These are phyloP conservation scores for Craniophora ligustri DNA, from an alignment of 2,888 invertebrate genomes.

Conservation along the genomic window DNA sequence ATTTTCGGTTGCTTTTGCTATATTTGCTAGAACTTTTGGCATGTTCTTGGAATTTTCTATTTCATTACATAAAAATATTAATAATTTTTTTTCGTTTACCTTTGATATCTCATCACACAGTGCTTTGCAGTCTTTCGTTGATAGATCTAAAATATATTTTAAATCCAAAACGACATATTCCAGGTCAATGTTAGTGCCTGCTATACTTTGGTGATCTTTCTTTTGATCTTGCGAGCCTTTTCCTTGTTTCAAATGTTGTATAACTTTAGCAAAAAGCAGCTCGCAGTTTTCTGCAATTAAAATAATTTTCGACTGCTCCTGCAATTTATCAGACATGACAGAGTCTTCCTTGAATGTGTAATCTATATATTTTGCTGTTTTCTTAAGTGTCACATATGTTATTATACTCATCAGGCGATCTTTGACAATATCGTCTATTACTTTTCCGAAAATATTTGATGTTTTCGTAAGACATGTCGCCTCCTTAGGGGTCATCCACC, in stretches of 20 bases:
- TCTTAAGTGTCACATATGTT: slow-evolving; percentile 3
- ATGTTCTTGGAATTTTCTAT: neutral
- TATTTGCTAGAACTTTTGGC: slow-evolving; percentile 1
- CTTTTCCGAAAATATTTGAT: slow-evolving; percentile 10
- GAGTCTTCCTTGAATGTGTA: slow-evolving; percentile 12
- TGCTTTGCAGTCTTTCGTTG: neutral
- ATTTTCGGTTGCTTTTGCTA: neutral
- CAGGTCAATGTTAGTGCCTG: neutral
- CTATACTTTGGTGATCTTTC: too few species aligned
- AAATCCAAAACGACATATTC: slow-evolving; percentile 10
- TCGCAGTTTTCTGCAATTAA: neutral
- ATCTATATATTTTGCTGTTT: neutral
- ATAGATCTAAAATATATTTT: slow-evolving; percentile 1
- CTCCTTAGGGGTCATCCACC: neutral
- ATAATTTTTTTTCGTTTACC: neutral
- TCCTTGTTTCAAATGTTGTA: slow-evolving; percentile 13
- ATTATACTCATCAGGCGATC: slow-evolving; percentile 23
- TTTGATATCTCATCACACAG: slow-evolving; percentile 2
- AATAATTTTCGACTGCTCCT: neutral
- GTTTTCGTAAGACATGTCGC: neutral
- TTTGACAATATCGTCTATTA: slow-evolving; percentile 7
- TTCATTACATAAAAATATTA: slow-evolving; percentile 8
- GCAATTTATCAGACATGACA: neutral
- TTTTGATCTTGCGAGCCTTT: neutral
- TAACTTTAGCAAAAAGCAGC: slow-evolving; percentile 14